A percentile compares a stretch with the other conserved stretches of the same genome.
Conservation (phyloP, 2,888 invertebrate species). For the Agriotes lineatus region DNA sequence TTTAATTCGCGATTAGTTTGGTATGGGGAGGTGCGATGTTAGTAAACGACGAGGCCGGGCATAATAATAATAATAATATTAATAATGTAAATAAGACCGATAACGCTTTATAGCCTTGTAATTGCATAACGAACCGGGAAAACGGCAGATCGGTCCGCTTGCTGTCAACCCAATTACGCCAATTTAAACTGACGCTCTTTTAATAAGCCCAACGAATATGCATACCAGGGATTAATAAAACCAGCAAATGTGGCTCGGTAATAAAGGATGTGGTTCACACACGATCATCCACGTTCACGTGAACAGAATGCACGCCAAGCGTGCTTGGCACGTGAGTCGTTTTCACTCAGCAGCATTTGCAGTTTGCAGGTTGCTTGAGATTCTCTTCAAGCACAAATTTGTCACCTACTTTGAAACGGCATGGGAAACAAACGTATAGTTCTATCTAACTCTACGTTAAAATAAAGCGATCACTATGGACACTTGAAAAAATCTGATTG, state of each 20-base stretch:
- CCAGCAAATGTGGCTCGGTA: neutral
- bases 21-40: neutral
- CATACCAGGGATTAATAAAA: neutral
- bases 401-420: no score
- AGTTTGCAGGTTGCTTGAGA: neutral
- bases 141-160: no score
- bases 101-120: neutral
- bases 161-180: no score
- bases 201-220: neutral
- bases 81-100: neutral
- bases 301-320: slow-evolving; percentile 6
- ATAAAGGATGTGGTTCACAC: neutral
- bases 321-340: slow-evolving; percentile 15
- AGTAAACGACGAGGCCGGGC: neutral
- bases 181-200: neutral
- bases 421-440: no score
- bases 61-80: no score
- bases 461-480: no score
- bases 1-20: no score
- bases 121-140: neutral
- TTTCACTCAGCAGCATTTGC: neutral
- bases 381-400: no score
- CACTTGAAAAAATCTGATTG: no score
- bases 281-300: neutral
- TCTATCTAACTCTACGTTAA: no score